A percentile compares a stretch with the other conserved stretches of the same genome.
Evolutionary conservation across 2,797 vertebrate genomes (phyloP).

Genomic region (Staurois parvus): DNA sequence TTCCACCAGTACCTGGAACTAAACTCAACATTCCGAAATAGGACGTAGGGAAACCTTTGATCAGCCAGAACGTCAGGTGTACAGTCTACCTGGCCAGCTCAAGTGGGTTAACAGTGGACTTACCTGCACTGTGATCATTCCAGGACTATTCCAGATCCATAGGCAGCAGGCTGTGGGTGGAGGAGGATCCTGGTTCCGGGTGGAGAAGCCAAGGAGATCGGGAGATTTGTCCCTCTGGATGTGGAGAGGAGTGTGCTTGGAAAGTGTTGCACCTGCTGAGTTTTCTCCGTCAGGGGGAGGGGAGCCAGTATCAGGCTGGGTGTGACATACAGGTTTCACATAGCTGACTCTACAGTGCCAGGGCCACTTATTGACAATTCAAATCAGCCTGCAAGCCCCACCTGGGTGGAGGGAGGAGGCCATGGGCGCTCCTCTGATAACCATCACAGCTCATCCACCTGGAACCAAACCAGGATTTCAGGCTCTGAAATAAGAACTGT

Average conservation of each 20-base stretch:
- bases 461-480: neutral
- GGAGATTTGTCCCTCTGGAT: neutral
- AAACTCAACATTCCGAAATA: neutral
- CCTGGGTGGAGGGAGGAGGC: neutral
- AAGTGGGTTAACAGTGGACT: neutral
- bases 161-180: neutral
- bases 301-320: conserved; percentile 43
- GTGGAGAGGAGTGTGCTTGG: neutral
- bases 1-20: neutral
- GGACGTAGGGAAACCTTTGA: neutral
- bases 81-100: neutral
- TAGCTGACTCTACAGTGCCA: neutral
- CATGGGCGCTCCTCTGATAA: neutral
- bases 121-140: conserved; percentile 33
- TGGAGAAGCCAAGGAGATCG: neutral
- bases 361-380: conserved; percentile 22
- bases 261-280: conserved; percentile 46
- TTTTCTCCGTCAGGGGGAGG: conserved; percentile 35
- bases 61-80: neutral
- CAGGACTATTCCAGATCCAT: neutral
- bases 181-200: neutral
- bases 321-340: conserved; percentile 45
- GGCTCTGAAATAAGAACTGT: neutral
- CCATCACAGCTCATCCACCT: neutral
- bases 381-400: neutral